These are phyloP conservation scores for Oreohelix idahoensis DNA, from an alignment of 1,140 invertebrate genomes.

Conservation along the genomic window DNA sequence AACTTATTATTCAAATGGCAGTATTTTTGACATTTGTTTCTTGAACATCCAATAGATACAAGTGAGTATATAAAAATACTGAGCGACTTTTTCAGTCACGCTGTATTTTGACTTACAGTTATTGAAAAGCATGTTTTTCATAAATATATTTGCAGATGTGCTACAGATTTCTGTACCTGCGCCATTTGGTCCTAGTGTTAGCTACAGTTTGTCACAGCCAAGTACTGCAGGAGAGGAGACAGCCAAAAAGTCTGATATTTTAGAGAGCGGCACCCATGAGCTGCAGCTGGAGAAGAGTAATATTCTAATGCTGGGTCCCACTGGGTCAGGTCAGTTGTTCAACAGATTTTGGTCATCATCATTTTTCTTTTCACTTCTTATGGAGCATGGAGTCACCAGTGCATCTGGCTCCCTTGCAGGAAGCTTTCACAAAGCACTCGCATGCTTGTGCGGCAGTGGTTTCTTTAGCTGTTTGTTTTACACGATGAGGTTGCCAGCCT, in stretches of 20 bases:
- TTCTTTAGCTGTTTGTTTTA: too few relatives aligned
- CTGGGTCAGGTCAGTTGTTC: conserved; percentile 85
- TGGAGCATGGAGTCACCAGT: too few relatives aligned
- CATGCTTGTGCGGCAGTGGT: too few relatives aligned
- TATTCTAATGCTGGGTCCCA: conserved; percentile 95
- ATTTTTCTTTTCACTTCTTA: background rate
- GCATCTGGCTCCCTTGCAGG: too few relatives aligned
- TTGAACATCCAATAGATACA: too few relatives aligned
- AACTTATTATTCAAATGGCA: too few relatives aligned
- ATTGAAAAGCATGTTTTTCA: background rate
- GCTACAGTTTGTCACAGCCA: conserved; percentile 39
- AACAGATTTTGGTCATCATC: background rate
- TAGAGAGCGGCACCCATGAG: conserved; percentile 87
- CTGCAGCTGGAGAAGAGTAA: conserved; percentile 97
- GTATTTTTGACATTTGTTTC: too few relatives aligned
- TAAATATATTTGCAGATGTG: conserved; percentile 17
- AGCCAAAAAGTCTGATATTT: conserved; percentile 78
- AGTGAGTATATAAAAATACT: too few relatives aligned
- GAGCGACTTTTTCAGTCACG: too few relatives aligned
- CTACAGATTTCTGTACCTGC: conserved; percentile 81
- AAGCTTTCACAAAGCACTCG: too few relatives aligned
- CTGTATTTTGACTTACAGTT: background rate
- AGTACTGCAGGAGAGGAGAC: conserved; percentile 50
- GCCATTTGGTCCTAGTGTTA: conserved; percentile 74
- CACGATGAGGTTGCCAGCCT: too few relatives aligned